Percentiles rank a stretch among this genome's conserved stretches.
These are phyloP conservation scores for Perca schrenkii DNA, from an alignment of 2,113 vertebrate species.

Conservation along the genomic window DNA sequence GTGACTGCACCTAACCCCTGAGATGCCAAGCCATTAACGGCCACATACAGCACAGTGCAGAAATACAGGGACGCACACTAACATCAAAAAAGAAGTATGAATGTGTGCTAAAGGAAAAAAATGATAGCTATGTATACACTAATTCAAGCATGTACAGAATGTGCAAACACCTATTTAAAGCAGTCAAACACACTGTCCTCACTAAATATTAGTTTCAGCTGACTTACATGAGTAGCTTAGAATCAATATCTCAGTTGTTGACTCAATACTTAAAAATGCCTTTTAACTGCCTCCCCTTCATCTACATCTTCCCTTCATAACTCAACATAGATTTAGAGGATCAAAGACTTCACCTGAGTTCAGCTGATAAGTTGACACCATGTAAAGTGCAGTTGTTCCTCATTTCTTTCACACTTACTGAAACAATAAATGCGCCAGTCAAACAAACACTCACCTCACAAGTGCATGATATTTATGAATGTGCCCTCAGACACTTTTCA, in stretches of 20 bases:
- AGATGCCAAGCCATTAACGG: constrained; percentile 42
- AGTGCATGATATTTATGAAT: no score
- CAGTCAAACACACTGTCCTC: background rate
- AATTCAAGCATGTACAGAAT: background rate
- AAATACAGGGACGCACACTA: constrained; percentile 1
- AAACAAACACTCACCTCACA: background rate
- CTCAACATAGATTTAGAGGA: constrained; percentile 36
- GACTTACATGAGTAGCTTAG: constrained; percentile 1
- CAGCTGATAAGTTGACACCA: constrained; percentile 6
- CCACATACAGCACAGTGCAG: constrained; percentile 18
- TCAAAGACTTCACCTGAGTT: constrained; percentile 45
- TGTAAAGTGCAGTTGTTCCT: constrained; percentile 4
- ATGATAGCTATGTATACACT: no score
- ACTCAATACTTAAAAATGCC: constrained; percentile 36
- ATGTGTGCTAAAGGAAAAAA: background rate
- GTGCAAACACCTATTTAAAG: background rate
- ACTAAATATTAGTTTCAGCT: constrained; percentile 11
- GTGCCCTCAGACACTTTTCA: no score
- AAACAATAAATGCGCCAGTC: background rate
- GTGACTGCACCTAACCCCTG: constrained; percentile 45
- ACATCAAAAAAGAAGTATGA: background rate
- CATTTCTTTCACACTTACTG: background rate
- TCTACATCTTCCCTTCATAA: constrained; percentile 33
- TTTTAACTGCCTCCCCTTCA: constrained; percentile 29
- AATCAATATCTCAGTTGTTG: constrained; percentile 38